Evolutionary conservation across 2,888 invertebrate species (phyloP), one percentile per base, ranked within the genome.

Genomic region (Cepaea hortensis): DNA sequence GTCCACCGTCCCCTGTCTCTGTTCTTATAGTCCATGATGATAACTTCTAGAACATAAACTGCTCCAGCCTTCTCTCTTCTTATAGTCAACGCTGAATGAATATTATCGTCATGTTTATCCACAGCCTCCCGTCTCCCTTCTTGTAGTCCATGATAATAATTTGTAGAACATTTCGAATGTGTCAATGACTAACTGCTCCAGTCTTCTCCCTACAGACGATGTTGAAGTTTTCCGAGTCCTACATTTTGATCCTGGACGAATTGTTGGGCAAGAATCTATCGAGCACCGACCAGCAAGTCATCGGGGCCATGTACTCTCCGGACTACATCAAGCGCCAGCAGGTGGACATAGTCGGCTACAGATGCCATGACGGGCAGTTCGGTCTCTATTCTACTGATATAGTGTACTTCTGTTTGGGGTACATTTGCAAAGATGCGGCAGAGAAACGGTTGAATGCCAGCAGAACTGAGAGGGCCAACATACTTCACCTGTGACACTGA

Each of bases 251-350:
- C 3, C 15, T 75, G 15, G 48, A 75, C 3, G 11, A 18, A 4
- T 15, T 75, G 1, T 6, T 75, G 15, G 13, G 9, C 11, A 15
- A 75, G 18, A 48, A 48, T 15, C 35, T 75, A 46, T 46, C 75
- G 46, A 75, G 75, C 15, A 75, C 75, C 9, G 75, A 75, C 18
- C 75, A 75, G 48, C 75, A 75, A 5, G 75, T 75, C 11, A 75
- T 75, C 15, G 75, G 75, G 15, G 46, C 75, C 48, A 75, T 75
- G 75, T 75, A 48, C 46, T 75, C 75, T 18, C 75, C 75, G 20
- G 46, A 3, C 48, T 48, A 15, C 18, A 48, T 75, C 11, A 48
- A 75, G 4, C 46, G 75, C 3, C 75, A 75, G 48, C 35, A 48
- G 18, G 75, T 75, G 13, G 48, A 48, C 13, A 48, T 75, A 11